Evolutionary conservation across 35 echinoderm and acorn worm species (phyloP), one percentile per base, ranked within the genome.

Genomic region (Patiria miniata): DNA sequence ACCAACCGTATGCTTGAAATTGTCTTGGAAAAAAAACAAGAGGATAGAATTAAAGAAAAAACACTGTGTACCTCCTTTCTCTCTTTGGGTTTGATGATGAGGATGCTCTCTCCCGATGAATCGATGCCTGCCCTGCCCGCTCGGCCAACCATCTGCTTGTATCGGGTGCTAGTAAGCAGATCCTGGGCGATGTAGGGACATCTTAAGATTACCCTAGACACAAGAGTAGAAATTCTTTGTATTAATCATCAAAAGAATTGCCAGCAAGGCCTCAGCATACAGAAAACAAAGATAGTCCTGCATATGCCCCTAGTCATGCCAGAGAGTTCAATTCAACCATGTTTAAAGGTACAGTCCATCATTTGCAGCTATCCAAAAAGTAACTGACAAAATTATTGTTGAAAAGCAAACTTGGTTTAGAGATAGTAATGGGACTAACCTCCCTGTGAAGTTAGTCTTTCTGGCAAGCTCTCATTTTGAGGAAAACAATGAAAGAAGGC

Each of bases 61-160:
- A n/a, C n/a, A n/a, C n/a, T n/a, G n/a, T 86, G 44, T 29, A 92
- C 94, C 90, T 86, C 86, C 55, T 81, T 52, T 37, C 83, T 84
- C 18, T 97, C 91, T 50, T 92, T 93, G 39, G 81, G 51, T 37
- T 93, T 93, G 33, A 97, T 68, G 40, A 96, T 97, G 57, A 97
- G 61, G 21, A 97, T 97, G 40, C 94, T 97, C 59, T 97, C 94
- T 39, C 94, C 94, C n/a, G 90, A 93, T 14, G 90, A 86, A 39
- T 97, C 94, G 37, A 90, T 86, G 26, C 94, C 94, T 40, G 94
- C 94, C 61, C 94, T 85, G 1, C 94, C 94, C 14, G 94, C 94
- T 33, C 94, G 39, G 19, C 94, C 94, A 8, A 97, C 94, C 94
- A 97, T 97, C 82, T 97, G 94, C 78, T 97, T 97, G 79, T 93